Evolutionary conservation across 1,140 invertebrate species (phyloP), one percentile per base, ranked within the genome.

Genomic region (Orchesella cincta): DNA sequence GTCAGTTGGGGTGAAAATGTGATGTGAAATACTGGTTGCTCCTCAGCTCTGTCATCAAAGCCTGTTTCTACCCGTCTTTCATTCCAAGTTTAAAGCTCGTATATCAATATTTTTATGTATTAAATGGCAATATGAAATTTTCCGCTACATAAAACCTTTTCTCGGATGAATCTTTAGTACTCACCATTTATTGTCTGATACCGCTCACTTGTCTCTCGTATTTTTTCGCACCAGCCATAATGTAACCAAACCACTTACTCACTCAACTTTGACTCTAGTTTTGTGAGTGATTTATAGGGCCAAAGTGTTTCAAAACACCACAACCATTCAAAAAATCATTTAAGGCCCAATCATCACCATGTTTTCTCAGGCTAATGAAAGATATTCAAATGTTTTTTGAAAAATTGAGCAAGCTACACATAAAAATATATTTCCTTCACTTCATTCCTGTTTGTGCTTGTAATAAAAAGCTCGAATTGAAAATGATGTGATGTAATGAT

Each of bases 61-160:
- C n/a, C n/a, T n/a, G n/a, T n/a, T n/a, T n/a, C n/a, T n/a, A n/a
- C n/a, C n/a, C n/a, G n/a, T n/a, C n/a, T n/a, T n/a, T n/a, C n/a
- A n/a, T n/a, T n/a, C n/a, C n/a, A n/a, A n/a, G n/a, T n/a, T n/a
- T n/a, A n/a, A n/a, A n/a, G n/a, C n/a, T n/a, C n/a, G n/a, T n/a
- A n/a, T n/a, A n/a, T n/a, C n/a, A n/a, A n/a, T n/a, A n/a, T n/a
- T n/a, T n/a, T n/a, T n/a, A n/a, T n/a, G n/a, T n/a, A n/a, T n/a
- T n/a, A n/a, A n/a, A n/a, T 57, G 54, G 54, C 54, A 57, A 26
- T 26, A 57, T 57, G 54, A 29, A n/a, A 67, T 67, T 67, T 67
- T 67, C 62, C 62, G 62, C 62, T 67, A 67, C 62, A 67, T 67
- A 67, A 67, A 67, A 29, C n/a, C 62, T n/a, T 31, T 67, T 67